phyloP scores from a whole-genome alignment of 2,113 vertebrate genomes.

The Xiphias gladius region DNA sequence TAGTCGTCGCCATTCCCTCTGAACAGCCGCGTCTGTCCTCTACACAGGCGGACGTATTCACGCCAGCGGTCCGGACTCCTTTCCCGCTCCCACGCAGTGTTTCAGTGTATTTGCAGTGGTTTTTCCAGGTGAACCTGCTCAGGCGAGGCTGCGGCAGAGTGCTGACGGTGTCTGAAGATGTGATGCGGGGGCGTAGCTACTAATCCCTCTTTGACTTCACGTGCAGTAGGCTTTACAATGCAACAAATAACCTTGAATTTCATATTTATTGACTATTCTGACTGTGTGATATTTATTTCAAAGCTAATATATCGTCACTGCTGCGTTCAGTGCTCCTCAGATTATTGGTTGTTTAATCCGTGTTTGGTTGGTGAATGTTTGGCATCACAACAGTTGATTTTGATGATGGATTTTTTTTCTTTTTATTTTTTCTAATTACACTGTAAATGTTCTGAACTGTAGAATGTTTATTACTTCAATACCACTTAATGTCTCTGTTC shows the following conservation, averaged over 20 bases:
- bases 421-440: constrained; percentile 43
- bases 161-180: not conserved
- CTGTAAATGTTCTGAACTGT: constrained; percentile 29
- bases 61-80: too few species aligned
- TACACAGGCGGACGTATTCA: too few species aligned
- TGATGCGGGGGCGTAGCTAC: constrained; percentile 5
- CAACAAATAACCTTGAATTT: constrained; percentile 30
- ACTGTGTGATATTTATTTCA: constrained; percentile 60
- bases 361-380: constrained; percentile 34
- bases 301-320: constrained; percentile 48
- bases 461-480: constrained; percentile 16
- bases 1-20: too few species aligned
- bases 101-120: not conserved
- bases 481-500: constrained; percentile 5
- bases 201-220: constrained; percentile 12
- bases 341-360: constrained; percentile 9
- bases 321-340: constrained; percentile 32
- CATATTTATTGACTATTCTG: constrained; percentile 45
- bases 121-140: constrained; percentile 22
- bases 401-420: not conserved
- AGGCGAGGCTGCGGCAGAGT: constrained; percentile 35
- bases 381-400: constrained; percentile 22
- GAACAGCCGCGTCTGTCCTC: too few species aligned
- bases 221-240: constrained; percentile 5
- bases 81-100: not conserved